Evolutionary conservation across 2,888 invertebrate genomes (phyloP).

Genomic region (Orthosia incerta): DNA sequence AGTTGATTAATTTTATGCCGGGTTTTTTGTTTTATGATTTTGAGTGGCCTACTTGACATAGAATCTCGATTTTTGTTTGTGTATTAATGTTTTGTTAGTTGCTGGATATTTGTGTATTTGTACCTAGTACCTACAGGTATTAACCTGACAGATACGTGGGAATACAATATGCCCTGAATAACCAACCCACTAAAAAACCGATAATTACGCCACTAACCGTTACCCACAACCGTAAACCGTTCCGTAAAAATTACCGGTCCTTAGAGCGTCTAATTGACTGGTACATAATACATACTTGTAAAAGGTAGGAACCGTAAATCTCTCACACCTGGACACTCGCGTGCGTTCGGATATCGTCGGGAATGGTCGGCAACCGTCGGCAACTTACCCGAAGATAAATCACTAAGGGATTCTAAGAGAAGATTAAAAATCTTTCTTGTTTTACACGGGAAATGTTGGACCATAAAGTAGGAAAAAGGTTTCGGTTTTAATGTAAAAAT

Average conservation of each 20-base stretch:
- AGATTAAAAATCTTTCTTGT: slow-evolving; percentile 67
- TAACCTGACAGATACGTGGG: too few relatives aligned
- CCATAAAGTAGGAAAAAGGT: background rate
- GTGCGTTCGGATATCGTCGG: slow-evolving; percentile 58
- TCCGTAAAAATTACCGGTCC: slow-evolving; percentile 53
- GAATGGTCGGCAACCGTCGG: slow-evolving; percentile 44
- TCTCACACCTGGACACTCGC: slow-evolving; percentile 68
- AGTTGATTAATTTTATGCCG: slow-evolving; percentile 52
- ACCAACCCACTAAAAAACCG: slow-evolving; percentile 11
- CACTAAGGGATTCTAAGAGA: slow-evolving; percentile 64
- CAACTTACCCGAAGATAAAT: slow-evolving; percentile 62
- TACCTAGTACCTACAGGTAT: background rate
- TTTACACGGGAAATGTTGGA: slow-evolving; percentile 41
- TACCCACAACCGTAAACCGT: slow-evolving; percentile 35
- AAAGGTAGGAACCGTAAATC: slow-evolving; percentile 62
- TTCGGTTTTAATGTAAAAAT: background rate
- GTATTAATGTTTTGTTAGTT: background rate
- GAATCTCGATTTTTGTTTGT: background rate
- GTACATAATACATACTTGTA: slow-evolving; percentile 62
- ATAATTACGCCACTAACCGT: slow-evolving; percentile 44
- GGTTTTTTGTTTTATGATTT: slow-evolving; percentile 20
- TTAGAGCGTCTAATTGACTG: slow-evolving; percentile 62
- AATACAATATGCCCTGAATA: too few relatives aligned
- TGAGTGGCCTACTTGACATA: background rate
- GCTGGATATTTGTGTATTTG: background rate